These are phyloP conservation scores for Tubulanus polymorphus DNA, from an alignment of 2,888 invertebrate genomes.

Conservation along the genomic window DNA sequence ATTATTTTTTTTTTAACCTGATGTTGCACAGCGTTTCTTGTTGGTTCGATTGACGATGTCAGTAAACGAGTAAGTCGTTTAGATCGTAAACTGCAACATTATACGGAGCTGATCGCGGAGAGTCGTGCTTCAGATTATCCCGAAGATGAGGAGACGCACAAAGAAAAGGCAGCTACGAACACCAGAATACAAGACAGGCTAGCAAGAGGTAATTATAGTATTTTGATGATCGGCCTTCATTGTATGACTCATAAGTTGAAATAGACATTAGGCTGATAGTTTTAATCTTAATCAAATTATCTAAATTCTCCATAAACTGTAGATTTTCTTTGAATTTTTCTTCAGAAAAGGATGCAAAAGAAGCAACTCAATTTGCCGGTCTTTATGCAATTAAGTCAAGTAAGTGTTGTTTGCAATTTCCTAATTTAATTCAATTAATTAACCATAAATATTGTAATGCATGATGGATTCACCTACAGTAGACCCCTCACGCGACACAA, in stretches of 20 bases:
- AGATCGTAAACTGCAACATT: constrained; percentile 42
- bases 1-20: no score
- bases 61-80: constrained; percentile 44
- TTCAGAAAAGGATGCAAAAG: constrained; percentile 44
- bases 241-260: no score
- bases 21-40: constrained; percentile 48
- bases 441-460: background rate
- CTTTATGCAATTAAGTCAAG: constrained; percentile 42
- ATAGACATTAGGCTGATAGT: no score
- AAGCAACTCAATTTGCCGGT: constrained; percentile 48
- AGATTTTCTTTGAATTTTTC: constrained; percentile 8
- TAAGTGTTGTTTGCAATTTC: constrained; percentile 19
- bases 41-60: constrained; percentile 49
- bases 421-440: background rate
- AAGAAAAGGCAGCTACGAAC: no score
- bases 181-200: no score
- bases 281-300: no score
- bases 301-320: no score
- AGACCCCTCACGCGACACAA: no score
- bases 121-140: constrained; percentile 32
- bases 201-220: no score
- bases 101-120: constrained; percentile 44
- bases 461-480: background rate
- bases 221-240: no score
- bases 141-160: no score